These are phyloP conservation scores for Chiroxiphia lanceolata DNA, from an alignment of 2,797 vertebrate species.

Conservation along the genomic window DNA sequence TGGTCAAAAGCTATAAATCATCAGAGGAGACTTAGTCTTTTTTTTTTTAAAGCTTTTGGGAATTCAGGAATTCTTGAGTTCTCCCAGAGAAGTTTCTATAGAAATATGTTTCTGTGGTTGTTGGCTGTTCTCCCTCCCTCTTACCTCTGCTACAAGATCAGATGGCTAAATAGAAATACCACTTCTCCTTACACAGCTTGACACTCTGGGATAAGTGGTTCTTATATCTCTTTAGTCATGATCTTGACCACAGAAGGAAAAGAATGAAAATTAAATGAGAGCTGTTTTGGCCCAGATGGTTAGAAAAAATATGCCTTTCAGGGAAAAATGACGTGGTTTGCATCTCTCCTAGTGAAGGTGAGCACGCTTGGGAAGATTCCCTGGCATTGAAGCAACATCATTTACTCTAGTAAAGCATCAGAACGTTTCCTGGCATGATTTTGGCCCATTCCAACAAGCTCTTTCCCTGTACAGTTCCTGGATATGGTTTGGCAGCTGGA, in stretches of 20 bases:
- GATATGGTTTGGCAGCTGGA: neutral
- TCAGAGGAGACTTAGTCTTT: rapidly evolving
- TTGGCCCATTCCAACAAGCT: neutral
- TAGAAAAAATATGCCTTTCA: neutral
- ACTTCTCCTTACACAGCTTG: neutral
- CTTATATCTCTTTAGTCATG: neutral
- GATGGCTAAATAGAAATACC: neutral
- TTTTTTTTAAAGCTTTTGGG: neutral
- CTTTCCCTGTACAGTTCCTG: neutral
- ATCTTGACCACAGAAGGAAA: neutral
- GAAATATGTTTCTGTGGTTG: neutral
- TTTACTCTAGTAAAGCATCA: neutral
- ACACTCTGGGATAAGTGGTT: neutral
- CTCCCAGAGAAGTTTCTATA: neutral
- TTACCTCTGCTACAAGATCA: neutral
- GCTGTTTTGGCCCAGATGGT: neutral
- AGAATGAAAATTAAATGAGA: neutral
- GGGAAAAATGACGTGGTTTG: neutral
- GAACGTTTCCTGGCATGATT: neutral
- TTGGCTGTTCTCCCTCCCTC: neutral
- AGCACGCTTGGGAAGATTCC: neutral
- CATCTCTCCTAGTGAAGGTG: neutral
- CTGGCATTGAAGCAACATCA: neutral
- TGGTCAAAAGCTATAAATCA: neutral
- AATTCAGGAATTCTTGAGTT: neutral